phyloP scores from a whole-genome alignment of 2,113 vertebrate genomes.

The Circaetus gallicus region DNA sequence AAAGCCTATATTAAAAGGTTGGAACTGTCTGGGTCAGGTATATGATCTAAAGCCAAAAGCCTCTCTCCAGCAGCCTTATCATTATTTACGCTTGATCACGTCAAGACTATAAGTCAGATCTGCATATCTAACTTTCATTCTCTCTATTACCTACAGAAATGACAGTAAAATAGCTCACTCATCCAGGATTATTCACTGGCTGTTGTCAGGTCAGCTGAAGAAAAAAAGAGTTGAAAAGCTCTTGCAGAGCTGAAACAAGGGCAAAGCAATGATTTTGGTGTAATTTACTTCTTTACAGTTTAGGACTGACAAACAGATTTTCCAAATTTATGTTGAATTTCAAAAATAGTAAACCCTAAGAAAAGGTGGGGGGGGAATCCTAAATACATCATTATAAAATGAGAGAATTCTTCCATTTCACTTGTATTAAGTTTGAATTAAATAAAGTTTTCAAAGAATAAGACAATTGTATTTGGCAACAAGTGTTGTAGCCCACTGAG shows the following conservation, averaged over 20 bases:
- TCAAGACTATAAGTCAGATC: background rate
- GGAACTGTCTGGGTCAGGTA: background rate
- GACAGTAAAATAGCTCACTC: background rate
- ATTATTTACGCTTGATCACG: background rate
- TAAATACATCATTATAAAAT: background rate
- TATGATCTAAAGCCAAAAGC: background rate
- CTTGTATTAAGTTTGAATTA: background rate
- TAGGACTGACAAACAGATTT: background rate
- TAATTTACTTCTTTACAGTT: background rate
- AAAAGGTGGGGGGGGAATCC: fast-evolving
- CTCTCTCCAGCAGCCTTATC: background rate
- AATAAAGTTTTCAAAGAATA: background rate
- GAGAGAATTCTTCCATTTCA: background rate
- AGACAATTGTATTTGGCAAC: background rate
- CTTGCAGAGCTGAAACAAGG: background rate
- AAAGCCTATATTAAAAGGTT: background rate
- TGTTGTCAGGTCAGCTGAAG: background rate
- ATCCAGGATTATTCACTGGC: background rate
- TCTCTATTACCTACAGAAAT: background rate
- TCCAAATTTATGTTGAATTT: background rate
- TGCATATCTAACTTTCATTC: background rate
- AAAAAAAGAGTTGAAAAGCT: background rate
- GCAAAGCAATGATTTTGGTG: background rate
- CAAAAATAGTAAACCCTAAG: background rate
- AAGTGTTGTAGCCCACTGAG: background rate